Conservation (phyloP, 1,140 invertebrate genomes). For the Phthorimaea operculella region DNA sequence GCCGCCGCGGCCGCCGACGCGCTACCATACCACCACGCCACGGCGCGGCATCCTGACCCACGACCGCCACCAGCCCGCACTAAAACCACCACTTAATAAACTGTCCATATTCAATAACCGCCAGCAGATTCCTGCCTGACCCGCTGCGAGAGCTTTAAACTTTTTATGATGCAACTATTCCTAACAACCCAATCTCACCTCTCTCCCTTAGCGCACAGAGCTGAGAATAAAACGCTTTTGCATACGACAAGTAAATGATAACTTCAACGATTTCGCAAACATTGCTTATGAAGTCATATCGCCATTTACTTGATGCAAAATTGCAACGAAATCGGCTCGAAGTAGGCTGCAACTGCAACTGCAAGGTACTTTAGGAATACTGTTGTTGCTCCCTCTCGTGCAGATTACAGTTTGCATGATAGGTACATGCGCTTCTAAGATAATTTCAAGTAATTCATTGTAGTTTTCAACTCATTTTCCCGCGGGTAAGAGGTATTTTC, state of each 20-base stretch:
- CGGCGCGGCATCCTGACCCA: not conserved
- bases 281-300: slow-evolving; percentile 4
- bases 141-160: not conserved
- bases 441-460: too few relatives aligned
- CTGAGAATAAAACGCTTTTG: not conserved
- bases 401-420: too few relatives aligned
- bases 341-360: not conserved
- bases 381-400: not conserved
- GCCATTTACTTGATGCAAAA: slow-evolving; percentile 3
- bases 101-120: slow-evolving; percentile 1
- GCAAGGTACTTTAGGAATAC: not conserved
- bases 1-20: slow-evolving; percentile 14
- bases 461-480: too few relatives aligned
- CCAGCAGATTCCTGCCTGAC: not conserved
- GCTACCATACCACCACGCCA: slow-evolving; percentile 11
- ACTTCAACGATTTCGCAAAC: slow-evolving; percentile 1
- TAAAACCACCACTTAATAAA: not conserved
- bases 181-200: not conserved
- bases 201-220: not conserved
- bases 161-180: not conserved
- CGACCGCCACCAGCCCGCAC: slow-evolving; percentile 9
- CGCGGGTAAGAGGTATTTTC: too few relatives aligned
- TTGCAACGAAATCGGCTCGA: not conserved
- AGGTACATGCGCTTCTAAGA: too few relatives aligned
- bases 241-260: not conserved